Evolutionary conservation across 1,140 invertebrate species (phyloP).

Genomic region (Orchestia grillus): DNA sequence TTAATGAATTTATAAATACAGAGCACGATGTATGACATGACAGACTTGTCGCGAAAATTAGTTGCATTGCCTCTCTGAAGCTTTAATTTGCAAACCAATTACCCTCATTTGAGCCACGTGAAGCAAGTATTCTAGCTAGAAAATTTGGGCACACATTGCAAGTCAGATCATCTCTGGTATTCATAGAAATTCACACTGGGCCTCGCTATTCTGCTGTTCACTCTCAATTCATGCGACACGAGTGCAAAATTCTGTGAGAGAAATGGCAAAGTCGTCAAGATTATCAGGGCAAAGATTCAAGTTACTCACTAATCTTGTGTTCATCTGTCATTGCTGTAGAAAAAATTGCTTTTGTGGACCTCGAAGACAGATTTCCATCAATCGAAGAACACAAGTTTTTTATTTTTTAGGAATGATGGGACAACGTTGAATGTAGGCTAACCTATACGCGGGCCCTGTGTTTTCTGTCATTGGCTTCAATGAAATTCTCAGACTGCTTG

Average conservation of each 20-base stretch:
- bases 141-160: not conserved
- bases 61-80: not conserved
- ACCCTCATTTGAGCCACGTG: not conserved
- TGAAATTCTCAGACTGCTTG: not conserved
- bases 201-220: not conserved
- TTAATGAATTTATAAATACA: not conserved
- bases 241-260: not conserved
- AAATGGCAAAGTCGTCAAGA: not conserved
- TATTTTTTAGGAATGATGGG: not conserved
- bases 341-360: not conserved
- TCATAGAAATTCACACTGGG: not conserved
- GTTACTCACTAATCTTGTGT: not conserved
- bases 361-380: not conserved
- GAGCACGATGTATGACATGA: not conserved
- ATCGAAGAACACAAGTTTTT: not conserved
- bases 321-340: not conserved
- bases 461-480: not conserved
- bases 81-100: not conserved
- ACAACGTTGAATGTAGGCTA: not conserved
- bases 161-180: not conserved
- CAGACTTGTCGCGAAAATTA: not conserved
- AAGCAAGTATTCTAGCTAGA: not conserved
- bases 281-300: not conserved
- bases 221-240: not conserved
- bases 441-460: not conserved